A percentile compares a stretch with the other conserved stretches of the same genome.
These are phyloP conservation scores for Melopsittacus undulatus DNA, from an alignment of 2,797 vertebrate genomes.

Conservation along the genomic window DNA sequence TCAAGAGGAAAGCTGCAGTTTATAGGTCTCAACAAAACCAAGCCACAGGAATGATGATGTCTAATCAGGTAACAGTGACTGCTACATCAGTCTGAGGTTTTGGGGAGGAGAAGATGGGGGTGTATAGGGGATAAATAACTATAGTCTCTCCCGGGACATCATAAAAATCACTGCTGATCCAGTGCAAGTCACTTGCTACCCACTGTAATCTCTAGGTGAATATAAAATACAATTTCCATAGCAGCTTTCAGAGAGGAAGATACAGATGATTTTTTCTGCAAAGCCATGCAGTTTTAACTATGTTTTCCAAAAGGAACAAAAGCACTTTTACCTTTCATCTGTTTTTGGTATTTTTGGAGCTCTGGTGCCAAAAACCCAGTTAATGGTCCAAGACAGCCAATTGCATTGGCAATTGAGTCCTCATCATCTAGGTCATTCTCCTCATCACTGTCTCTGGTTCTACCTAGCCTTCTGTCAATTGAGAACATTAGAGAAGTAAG, in stretches of 20 bases:
- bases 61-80: neutral
- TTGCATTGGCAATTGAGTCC: conserved; percentile 85
- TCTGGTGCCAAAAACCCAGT: conserved; percentile 92
- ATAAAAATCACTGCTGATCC: neutral
- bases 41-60: neutral
- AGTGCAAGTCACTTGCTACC: neutral
- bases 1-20: neutral
- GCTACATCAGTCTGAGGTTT: neutral
- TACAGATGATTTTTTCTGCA: neutral
- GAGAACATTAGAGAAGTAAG: neutral
- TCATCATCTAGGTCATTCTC: conserved; percentile 93
- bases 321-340: conserved; percentile 86
- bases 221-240: neutral
- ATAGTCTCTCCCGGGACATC: neutral
- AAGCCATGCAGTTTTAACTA: neutral
- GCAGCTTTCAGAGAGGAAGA: neutral
- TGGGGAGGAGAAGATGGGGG: neutral
- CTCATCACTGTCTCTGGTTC: conserved; percentile 91
- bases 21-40: neutral
- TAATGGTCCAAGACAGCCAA: conserved; percentile 95
- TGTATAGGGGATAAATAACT: neutral
- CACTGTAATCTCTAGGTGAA: neutral
- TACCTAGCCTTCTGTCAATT: conserved; percentile 73
- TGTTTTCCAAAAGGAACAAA: neutral
- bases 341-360: conserved; percentile 92